Conservation (phyloP, 2,113 vertebrate species). For the Bothrops jararaca region DNA sequence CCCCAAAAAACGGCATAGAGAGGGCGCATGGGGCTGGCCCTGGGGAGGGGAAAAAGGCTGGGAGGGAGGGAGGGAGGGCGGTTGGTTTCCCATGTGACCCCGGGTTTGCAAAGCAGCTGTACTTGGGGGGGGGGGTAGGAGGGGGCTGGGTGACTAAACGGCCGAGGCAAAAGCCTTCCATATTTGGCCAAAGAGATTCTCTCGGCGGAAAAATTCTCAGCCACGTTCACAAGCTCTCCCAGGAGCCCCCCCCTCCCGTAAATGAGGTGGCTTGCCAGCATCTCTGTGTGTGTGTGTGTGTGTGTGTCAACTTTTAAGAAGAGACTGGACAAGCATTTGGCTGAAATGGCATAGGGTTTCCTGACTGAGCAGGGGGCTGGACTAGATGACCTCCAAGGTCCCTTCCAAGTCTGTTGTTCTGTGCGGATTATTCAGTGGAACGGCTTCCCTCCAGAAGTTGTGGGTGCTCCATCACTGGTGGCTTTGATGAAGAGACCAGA, state of each 20-base stretch:
- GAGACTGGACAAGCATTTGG: no score
- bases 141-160: slow-evolving; percentile 71
- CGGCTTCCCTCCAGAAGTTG: no score
- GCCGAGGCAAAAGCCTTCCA: slow-evolving; percentile 72
- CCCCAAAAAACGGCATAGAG: neutral
- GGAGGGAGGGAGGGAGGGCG: neutral
- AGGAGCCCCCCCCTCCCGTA: neutral
- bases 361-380: no score
- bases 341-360: no score
- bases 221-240: neutral
- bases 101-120: slow-evolving; percentile 69
- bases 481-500: no score
- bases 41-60: neutral
- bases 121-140: slow-evolving; percentile 70
- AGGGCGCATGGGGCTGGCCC: neutral
- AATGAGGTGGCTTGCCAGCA: neutral
- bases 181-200: slow-evolving; percentile 75
- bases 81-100: slow-evolving; percentile 56
- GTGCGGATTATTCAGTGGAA: no score
- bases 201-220: slow-evolving; percentile 34
- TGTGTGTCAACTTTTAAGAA: no score
- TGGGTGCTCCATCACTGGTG: no score
- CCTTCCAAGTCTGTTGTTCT: no score
- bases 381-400: no score
- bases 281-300: no score